These are phyloP conservation scores for Passer domesticus DNA, from an alignment of 2,113 vertebrate genomes.

Conservation along the genomic window DNA sequence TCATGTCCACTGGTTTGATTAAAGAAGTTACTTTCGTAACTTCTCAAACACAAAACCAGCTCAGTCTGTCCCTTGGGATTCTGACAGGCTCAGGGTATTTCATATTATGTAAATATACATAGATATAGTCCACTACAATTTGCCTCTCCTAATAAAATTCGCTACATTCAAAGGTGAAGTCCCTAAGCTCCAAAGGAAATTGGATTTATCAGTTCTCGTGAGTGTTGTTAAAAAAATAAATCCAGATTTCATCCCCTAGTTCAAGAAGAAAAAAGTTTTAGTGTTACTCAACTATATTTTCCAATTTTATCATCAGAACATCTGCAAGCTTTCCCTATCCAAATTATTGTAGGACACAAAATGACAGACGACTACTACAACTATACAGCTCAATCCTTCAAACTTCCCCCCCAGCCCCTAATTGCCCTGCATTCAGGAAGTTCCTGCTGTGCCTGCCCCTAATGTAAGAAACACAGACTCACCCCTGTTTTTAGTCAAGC, in stretches of 20 bases:
- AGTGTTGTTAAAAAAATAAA: background rate
- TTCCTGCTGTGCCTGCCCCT: background rate
- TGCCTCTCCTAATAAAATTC: background rate
- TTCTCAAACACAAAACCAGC: background rate
- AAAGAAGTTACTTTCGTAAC: background rate
- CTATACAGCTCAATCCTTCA: background rate
- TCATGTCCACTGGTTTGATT: background rate
- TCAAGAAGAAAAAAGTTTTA: background rate
- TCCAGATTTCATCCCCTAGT: background rate
- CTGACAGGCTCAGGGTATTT: background rate
- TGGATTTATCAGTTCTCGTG: background rate
- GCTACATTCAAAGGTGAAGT: background rate
- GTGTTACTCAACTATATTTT: background rate
- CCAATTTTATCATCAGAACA: background rate
- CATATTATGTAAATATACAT: too few relatives aligned
- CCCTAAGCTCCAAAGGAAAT: background rate
- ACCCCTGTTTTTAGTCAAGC: background rate
- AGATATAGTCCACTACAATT: background rate
- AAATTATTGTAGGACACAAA: background rate
- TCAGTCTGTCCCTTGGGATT: background rate
- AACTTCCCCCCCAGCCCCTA: background rate
- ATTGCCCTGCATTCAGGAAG: background rate
- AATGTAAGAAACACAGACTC: background rate
- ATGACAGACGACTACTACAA: background rate
- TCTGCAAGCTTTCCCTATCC: background rate